Percentiles rank a stretch among this genome's conserved stretches.
Conservation (phyloP, 2,797 vertebrate genomes). For the Okamejei kenojei region DNA sequence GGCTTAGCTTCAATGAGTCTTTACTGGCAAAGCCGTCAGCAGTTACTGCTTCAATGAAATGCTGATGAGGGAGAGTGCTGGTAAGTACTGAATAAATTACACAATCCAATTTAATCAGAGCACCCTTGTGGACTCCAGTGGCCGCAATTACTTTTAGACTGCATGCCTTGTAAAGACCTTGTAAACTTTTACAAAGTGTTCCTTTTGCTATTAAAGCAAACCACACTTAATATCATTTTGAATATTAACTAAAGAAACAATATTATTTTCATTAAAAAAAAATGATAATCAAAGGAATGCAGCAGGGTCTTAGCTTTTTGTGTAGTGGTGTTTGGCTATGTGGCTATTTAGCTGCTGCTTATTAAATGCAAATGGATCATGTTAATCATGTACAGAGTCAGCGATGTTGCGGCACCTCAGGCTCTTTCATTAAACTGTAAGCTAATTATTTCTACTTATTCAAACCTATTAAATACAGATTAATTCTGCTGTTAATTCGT, state of each 20-base stretch:
- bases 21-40: not conserved
- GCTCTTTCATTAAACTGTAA: not conserved
- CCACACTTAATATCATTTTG: not conserved
- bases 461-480: constrained; percentile 20
- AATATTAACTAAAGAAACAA: not conserved
- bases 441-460: not conserved
- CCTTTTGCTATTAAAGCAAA: not conserved
- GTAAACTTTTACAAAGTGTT: not conserved
- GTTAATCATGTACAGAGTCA: not conserved
- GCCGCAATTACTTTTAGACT: not conserved
- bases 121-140: constrained; percentile 13
- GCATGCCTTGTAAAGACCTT: not conserved
- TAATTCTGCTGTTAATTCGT: not conserved
- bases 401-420: not conserved
- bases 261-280: not conserved
- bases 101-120: constrained; percentile 29
- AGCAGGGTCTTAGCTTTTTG: not conserved
- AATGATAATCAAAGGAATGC: not conserved
- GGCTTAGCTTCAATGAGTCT: not conserved
- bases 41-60: constrained; percentile 29
- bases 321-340: not conserved
- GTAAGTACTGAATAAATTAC: constrained; percentile 32
- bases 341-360: not conserved
- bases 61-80: constrained; percentile 1
- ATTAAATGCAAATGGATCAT: not conserved